Evolutionary conservation across 1,140 invertebrate genomes (phyloP).

Genomic region (Pachyrhynchus sulphureomaculatus): DNA sequence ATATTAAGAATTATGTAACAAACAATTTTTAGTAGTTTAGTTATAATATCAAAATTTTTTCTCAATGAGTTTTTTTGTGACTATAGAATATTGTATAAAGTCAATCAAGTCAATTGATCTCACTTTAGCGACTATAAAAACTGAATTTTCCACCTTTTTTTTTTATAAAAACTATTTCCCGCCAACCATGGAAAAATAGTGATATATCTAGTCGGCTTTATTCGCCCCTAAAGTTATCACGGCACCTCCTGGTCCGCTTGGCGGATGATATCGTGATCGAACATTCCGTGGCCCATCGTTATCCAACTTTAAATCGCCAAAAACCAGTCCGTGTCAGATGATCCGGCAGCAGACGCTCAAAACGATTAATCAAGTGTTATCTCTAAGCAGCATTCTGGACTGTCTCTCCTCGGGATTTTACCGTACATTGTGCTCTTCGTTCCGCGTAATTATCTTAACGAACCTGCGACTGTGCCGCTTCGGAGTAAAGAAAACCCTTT

Average conservation of each 20-base stretch:
- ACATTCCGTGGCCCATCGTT: slow-evolving; percentile 41
- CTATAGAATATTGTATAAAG: no score
- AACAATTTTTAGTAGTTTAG: no score
- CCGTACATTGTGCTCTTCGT: slow-evolving; percentile 38
- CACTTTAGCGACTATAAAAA: no score
- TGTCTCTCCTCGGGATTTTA: slow-evolving; percentile 33
- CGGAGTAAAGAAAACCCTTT: slow-evolving; percentile 32
- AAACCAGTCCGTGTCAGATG: slow-evolving; percentile 43
- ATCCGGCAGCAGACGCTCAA: slow-evolving; percentile 38
- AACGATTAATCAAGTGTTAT: slow-evolving; percentile 47
- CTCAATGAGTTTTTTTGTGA: no score
- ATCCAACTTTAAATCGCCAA: slow-evolving; percentile 44
- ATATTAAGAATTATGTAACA: no score
- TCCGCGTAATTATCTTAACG: slow-evolving; percentile 45
- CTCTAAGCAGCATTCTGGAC: slow-evolving; percentile 31
- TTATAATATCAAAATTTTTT: no score
- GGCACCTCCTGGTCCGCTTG: slow-evolving; percentile 17
- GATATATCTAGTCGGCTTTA: slow-evolving; percentile 32
- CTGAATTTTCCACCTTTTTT: no score
- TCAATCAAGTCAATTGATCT: no score
- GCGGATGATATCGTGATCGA: slow-evolving; percentile 39
- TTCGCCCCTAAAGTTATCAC: slow-evolving; percentile 23
- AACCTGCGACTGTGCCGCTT: slow-evolving; percentile 33
- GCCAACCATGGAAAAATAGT: neutral
- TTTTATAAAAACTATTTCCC: no score